These are phyloP conservation scores for Drosophila arawakana DNA, from an alignment of 1,140 invertebrate species.

Conservation along the genomic window DNA sequence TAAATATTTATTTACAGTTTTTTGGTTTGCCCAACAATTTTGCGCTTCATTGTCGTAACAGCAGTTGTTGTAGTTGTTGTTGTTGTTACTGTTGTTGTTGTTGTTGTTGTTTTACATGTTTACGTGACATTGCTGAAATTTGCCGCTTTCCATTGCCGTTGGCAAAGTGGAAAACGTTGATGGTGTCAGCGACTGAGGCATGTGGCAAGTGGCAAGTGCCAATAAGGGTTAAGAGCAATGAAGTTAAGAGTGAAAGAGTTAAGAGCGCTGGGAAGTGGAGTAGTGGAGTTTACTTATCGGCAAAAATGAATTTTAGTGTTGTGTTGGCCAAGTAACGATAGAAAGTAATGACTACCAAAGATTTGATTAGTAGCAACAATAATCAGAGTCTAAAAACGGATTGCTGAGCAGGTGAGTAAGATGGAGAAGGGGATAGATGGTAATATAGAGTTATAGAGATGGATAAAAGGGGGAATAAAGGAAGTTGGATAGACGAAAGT, in stretches of 20 bases:
- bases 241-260: neutral
- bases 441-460: no score
- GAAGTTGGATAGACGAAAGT: no score
- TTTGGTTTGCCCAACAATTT: slow-evolving; percentile 74
- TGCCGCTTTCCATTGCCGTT: slow-evolving; percentile 2
- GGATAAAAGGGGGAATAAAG: no score
- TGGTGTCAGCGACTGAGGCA: neutral
- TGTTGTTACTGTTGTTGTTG: slow-evolving; percentile 12
- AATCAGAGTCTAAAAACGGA: no score
- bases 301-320: no score
- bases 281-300: no score
- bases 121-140: slow-evolving; percentile 62
- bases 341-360: no score
- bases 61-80: slow-evolving; percentile 28
- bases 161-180: neutral
- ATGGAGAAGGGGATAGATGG: no score
- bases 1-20: slow-evolving; percentile 81
- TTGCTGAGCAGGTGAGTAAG: no score
- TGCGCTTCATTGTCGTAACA: slow-evolving; percentile 61
- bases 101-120: slow-evolving; percentile 30
- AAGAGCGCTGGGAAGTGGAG: no score
- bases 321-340: slow-evolving; percentile 2
- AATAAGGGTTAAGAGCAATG: neutral
- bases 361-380: no score
- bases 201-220: neutral